phyloP scores from a whole-genome alignment of 2,797 vertebrate species.

The Sus cebifrons region DNA sequence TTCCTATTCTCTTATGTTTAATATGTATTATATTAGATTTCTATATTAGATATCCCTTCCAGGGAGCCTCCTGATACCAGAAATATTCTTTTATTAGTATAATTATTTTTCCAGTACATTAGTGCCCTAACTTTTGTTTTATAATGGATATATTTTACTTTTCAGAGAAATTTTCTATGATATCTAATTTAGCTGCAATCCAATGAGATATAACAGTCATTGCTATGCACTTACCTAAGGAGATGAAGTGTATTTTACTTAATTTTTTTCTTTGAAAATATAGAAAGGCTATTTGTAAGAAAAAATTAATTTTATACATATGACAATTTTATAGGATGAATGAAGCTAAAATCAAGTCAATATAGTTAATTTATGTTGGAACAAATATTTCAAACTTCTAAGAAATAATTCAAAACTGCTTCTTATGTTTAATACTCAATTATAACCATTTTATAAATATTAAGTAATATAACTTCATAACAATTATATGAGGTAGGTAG shows the following conservation, averaged over 20 bases:
- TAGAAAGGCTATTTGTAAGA: not conserved
- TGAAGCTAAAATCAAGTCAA: conserved; percentile 11
- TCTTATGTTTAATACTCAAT: not conserved
- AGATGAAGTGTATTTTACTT: not conserved
- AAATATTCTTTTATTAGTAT: not conserved
- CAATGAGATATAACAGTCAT: not conserved
- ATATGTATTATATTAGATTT: not conserved
- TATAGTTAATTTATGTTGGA: not conserved
- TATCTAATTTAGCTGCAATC: conserved; percentile 6
- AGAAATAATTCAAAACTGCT: conserved; percentile 6
- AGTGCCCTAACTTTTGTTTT: not conserved
- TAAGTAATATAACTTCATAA: not conserved
- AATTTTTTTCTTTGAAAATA: not conserved
- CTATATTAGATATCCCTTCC: not conserved
- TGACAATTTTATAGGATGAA: not conserved
- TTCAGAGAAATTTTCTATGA: not conserved
- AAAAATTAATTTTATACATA: not conserved
- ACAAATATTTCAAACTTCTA: not conserved
- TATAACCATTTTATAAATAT: conserved; percentile 5
- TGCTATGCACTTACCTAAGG: not conserved
- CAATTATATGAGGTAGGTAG: not conserved
- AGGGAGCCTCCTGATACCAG: not conserved
- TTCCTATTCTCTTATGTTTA: not conserved
- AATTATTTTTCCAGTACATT: not conserved
- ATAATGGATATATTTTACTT: not conserved